These are phyloP conservation scores for Coregonus ussuriensis DNA, from an alignment of 2,797 vertebrate species.

Conservation along the genomic window DNA sequence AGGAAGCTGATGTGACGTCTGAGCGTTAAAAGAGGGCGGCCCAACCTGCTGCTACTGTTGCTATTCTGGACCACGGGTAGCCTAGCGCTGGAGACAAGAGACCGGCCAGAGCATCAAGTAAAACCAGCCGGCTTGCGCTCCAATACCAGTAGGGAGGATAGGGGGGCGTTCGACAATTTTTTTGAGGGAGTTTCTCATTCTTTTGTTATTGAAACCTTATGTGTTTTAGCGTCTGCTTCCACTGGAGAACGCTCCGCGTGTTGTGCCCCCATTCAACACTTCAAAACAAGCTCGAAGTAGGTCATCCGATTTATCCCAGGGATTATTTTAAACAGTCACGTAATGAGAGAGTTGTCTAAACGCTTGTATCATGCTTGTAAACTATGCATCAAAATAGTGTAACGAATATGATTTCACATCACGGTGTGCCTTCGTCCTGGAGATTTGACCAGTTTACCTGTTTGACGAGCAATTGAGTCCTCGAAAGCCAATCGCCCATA, in stretches of 20 bases:
- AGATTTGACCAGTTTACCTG: no score
- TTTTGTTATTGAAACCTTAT: not conserved
- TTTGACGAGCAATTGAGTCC: no score
- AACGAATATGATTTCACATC: no score
- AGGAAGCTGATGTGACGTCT: conserved; percentile 32
- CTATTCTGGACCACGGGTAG: conserved; percentile 8
- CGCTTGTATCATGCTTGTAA: not conserved
- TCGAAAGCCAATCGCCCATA: no score
- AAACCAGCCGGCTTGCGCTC: not conserved
- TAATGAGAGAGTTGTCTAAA: not conserved
- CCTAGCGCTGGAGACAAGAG: not conserved
- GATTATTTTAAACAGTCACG: conserved; percentile 46
- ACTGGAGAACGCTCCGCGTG: not conserved
- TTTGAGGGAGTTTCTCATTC: not conserved
- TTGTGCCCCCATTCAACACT: not conserved
- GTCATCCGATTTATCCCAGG: conserved; percentile 46
- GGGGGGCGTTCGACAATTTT: not conserved
- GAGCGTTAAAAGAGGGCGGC: conserved; percentile 15
- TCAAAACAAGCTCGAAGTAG: conserved; percentile 36
- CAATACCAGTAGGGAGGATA: not conserved
- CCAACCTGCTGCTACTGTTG: not conserved
- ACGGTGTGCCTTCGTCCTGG: no score
- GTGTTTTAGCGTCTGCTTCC: not conserved
- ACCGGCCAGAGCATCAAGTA: not conserved
- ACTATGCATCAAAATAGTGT: not conserved